Evolutionary conservation across 2,113 vertebrate species (phyloP).

Genomic region (Silurus asotus): DNA sequence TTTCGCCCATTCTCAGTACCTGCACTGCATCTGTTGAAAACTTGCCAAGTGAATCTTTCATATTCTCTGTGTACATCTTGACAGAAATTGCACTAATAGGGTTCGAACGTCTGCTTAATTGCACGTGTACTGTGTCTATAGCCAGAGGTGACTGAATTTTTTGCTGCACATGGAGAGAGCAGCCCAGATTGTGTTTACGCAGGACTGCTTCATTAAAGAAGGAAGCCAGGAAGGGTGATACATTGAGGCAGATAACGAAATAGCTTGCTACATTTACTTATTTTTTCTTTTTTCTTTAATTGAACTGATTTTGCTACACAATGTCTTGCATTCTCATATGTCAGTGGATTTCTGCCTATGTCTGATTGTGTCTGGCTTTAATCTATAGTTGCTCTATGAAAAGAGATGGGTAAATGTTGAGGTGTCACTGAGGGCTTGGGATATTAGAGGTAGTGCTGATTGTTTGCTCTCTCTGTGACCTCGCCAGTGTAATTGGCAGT

Average conservation of each 20-base stretch:
- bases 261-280: slow-evolving; percentile 5
- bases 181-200: slow-evolving; percentile 15
- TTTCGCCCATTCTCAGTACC: background rate
- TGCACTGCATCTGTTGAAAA: background rate
- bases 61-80: slow-evolving; percentile 4
- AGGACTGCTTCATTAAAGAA: slow-evolving; percentile 24
- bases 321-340: background rate
- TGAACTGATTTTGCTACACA: background rate
- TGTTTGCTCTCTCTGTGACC: slow-evolving; percentile 35
- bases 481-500: slow-evolving; percentile 28
- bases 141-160: slow-evolving; percentile 10
- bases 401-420: slow-evolving; percentile 36
- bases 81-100: slow-evolving; percentile 24
- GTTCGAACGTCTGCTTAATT: slow-evolving; percentile 22
- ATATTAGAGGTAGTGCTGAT: slow-evolving; percentile 33
- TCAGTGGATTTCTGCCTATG: background rate
- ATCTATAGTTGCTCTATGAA: slow-evolving; percentile 14
- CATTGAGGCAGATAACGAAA: slow-evolving; percentile 1
- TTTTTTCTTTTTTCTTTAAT: slow-evolving; percentile 2
- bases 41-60: background rate
- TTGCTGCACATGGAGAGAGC: background rate
- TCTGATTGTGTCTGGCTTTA: slow-evolving; percentile 6
- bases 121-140: slow-evolving; percentile 32
- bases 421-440: slow-evolving; percentile 22
- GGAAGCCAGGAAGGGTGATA: slow-evolving; percentile 5